phyloP scores from a whole-genome alignment of 2,797 vertebrate species.

The Thunnus albacares region DNA sequence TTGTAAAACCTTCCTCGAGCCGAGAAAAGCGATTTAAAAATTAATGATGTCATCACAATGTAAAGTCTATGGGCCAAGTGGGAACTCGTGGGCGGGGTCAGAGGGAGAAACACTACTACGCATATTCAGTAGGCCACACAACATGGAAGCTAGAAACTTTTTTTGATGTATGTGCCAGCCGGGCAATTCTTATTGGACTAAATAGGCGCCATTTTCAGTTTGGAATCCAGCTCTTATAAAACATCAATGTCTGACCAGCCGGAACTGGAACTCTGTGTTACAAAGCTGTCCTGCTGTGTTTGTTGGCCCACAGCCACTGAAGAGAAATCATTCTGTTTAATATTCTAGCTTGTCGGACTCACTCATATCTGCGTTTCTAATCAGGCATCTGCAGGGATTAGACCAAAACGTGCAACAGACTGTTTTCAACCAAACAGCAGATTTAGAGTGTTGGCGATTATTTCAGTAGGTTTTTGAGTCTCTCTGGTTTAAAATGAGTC shows the following conservation, averaged over 20 bases:
- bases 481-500: not conserved
- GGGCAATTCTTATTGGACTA: too few relatives aligned
- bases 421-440: constrained; percentile 34
- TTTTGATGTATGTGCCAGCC: too few relatives aligned
- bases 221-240: too few relatives aligned
- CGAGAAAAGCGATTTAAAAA: too few relatives aligned
- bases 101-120: too few relatives aligned
- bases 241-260: not conserved
- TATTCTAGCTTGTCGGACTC: constrained; percentile 39
- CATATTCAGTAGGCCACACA: too few relatives aligned
- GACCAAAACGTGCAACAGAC: constrained; percentile 21
- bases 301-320: constrained; percentile 55
- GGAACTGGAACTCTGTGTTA: constrained; percentile 62
- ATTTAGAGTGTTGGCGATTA: constrained; percentile 16
- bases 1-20: too few relatives aligned
- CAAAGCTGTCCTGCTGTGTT: constrained; percentile 58
- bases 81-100: too few relatives aligned
- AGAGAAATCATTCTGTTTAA: constrained; percentile 50
- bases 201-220: too few relatives aligned
- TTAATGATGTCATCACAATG: too few relatives aligned
- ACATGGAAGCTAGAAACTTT: too few relatives aligned
- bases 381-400: constrained; percentile 48
- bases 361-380: constrained; percentile 41
- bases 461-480: not conserved
- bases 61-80: too few relatives aligned